Conservation (phyloP, 2,888 invertebrate species). For the Agriotes lineatus region DNA sequence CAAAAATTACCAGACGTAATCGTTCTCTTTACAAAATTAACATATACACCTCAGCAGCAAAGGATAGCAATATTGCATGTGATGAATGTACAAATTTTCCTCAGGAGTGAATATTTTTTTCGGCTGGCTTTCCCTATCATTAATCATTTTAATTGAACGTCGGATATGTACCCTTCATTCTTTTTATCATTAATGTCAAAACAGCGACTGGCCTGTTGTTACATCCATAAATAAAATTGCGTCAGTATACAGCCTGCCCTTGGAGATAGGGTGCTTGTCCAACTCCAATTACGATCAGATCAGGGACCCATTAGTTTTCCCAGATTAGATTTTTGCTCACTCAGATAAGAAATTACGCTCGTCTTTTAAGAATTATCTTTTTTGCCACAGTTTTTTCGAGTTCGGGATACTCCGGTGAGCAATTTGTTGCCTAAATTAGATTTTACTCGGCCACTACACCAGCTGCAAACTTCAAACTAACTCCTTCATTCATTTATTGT, state of each 20-base stretch:
- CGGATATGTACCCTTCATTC: neutral
- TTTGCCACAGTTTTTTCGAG: neutral
- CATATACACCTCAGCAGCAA: too few species aligned
- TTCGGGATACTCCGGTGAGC: too few species aligned
- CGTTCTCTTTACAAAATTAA: too few species aligned
- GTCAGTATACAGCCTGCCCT: neutral
- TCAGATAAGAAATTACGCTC: conserved; percentile 16
- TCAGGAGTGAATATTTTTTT: conserved; percentile 1
- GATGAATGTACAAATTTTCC: conserved; percentile 3
- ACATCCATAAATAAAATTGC: too few species aligned
- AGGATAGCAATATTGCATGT: neutral
- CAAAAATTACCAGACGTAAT: too few species aligned
- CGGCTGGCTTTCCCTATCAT: neutral
- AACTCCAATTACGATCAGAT: conserved; percentile 19
- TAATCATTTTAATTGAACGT: conserved; percentile 10
- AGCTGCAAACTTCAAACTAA: too few species aligned
- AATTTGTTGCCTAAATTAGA: too few species aligned
- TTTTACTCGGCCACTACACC: too few species aligned
- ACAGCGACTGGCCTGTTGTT: neutral
- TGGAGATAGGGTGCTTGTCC: conserved; percentile 13
- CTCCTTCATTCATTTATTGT: too few species aligned
- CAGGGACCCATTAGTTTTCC: conserved; percentile 11
- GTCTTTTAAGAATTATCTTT: conserved; percentile 5
- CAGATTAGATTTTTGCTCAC: conserved; percentile 23
- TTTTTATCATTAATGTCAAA: conserved; percentile 1